Conservation (phyloP, 2,797 vertebrate species). For the Acanthornis magna region DNA sequence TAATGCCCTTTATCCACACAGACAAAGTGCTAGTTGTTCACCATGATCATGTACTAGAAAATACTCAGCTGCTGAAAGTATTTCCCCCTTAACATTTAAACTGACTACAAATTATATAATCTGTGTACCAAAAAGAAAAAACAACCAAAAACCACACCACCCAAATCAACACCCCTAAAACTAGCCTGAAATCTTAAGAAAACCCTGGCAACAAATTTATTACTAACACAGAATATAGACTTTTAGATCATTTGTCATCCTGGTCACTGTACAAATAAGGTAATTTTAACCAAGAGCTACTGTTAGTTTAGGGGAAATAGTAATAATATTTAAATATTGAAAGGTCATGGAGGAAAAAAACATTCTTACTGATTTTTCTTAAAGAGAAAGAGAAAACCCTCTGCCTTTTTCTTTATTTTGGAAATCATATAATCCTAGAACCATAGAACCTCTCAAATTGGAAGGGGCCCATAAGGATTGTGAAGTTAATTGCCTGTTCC, state of each 20-base stretch:
- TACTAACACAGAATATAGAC: neutral
- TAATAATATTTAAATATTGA: neutral
- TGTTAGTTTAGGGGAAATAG: neutral
- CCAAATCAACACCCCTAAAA: fast-evolving
- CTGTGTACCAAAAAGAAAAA: neutral
- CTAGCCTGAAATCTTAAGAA: neutral
- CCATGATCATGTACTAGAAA: neutral
- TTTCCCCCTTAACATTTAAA: neutral
- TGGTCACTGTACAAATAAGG: neutral
- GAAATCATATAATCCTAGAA: neutral
- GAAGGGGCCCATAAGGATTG: fast-evolving
- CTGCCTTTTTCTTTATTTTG: neutral
- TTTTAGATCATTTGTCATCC: neutral
- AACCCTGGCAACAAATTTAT: neutral
- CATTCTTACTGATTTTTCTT: neutral
- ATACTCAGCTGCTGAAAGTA: neutral
- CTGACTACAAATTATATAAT: neutral
- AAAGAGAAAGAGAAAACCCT: neutral
- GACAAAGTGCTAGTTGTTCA: neutral
- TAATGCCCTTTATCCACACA: neutral
- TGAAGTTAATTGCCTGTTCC: neutral
- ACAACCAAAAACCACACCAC: fast-evolving
- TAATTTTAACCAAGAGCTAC: neutral
- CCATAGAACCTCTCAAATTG: neutral
- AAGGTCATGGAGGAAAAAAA: neutral